Conservation (phyloP, 2,797 vertebrate genomes). For the Hirundo rustica region DNA sequence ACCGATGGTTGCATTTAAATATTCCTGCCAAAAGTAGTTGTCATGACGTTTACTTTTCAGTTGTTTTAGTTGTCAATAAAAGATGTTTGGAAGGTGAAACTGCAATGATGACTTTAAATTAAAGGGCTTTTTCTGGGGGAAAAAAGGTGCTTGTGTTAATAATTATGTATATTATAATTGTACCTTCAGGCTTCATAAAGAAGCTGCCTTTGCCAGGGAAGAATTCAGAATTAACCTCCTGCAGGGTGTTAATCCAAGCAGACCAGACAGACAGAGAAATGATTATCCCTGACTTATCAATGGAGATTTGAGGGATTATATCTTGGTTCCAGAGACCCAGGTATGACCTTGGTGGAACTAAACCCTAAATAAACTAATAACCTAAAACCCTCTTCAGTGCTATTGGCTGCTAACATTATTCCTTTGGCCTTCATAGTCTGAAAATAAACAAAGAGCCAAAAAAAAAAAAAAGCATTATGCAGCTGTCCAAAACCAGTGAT, state of each 20-base stretch:
- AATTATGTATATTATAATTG: neutral
- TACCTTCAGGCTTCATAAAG: neutral
- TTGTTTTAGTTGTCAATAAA: neutral
- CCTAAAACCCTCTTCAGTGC: neutral
- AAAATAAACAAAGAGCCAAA: neutral
- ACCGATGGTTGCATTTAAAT: neutral
- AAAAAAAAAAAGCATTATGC: neutral
- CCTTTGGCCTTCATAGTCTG: neutral
- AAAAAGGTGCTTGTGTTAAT: neutral
- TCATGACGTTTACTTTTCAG: neutral
- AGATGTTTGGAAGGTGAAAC: neutral
- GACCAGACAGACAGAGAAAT: slow-evolving; percentile 23
- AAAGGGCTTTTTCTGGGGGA: neutral
- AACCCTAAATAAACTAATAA: neutral
- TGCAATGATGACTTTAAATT: neutral
- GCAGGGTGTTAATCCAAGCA: slow-evolving; percentile 3
- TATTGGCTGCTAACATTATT: neutral
- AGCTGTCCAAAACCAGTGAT: neutral
- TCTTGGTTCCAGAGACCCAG: neutral
- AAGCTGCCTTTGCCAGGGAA: neutral
- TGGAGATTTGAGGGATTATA: slow-evolving; percentile 15
- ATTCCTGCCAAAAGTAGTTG: neutral
- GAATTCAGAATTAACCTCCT: neutral
- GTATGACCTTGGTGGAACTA: slow-evolving; percentile 8
- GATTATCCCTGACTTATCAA: neutral